Evolutionary conservation across 2,888 invertebrate species (phyloP).

Genomic region (Pammene aurita): DNA sequence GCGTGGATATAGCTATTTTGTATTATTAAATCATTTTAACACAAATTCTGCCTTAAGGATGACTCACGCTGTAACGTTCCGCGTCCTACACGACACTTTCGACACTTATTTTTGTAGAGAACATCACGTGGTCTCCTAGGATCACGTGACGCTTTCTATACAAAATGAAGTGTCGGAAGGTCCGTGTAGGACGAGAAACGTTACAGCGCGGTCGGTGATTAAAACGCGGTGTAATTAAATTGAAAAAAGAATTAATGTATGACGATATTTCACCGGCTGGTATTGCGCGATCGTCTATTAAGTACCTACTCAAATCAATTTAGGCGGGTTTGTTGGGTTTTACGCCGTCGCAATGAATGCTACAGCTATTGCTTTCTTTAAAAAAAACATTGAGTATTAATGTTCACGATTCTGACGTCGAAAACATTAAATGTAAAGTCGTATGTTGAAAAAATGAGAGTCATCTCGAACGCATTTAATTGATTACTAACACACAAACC

Average conservation of each 20-base stretch:
- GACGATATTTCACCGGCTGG: constrained; percentile 65
- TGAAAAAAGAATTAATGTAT: constrained; percentile 65
- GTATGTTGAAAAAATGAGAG: constrained; percentile 69
- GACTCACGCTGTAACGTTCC: no score
- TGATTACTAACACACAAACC: constrained; percentile 59
- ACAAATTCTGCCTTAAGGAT: constrained; percentile 60
- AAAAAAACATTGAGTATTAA: constrained; percentile 66
- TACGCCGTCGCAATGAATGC: constrained; percentile 71
- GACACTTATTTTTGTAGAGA: no score
- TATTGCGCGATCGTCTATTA: constrained; percentile 66
- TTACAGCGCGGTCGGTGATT: constrained; percentile 59
- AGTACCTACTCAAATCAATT: constrained; percentile 68
- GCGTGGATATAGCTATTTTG: constrained; percentile 13
- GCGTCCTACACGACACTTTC: no score
- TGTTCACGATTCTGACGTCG: constrained; percentile 70
- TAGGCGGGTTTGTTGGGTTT: constrained; percentile 64
- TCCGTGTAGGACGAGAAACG: no score
- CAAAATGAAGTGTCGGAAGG: no score
- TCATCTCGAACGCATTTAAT: constrained; percentile 55
- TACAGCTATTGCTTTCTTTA: constrained; percentile 69
- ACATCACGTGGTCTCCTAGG: no score
- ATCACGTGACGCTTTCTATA: no score
- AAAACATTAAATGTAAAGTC: constrained; percentile 70
- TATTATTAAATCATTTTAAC: constrained; percentile 63
- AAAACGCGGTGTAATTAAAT: constrained; percentile 63